Evolutionary conservation across 2,888 invertebrate species (phyloP), one percentile per base, ranked within the genome.

Genomic region (Volucella inflata): DNA sequence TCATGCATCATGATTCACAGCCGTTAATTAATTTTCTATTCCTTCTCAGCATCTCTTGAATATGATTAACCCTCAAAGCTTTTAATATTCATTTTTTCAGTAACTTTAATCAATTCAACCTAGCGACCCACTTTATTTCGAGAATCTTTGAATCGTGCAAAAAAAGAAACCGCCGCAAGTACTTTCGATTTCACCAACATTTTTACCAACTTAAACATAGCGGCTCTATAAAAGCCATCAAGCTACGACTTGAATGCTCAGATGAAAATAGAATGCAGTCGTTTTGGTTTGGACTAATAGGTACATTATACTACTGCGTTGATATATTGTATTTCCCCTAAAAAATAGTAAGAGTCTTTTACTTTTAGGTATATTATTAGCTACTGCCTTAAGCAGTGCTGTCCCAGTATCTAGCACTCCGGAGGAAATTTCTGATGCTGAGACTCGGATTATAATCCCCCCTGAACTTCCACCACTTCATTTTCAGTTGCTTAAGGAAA

Each of bases 251-350:
- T 21, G 44, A 40, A 10, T 12, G 21, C 50, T 68, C 81, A 85
- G 67, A 72, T 64, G 30, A 62, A 17, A 60, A 14, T 71, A 77
- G 62, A 85, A 85, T 85, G 85, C 85, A 76, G 76, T 85, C 81
- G 44, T 30, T 67, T 76, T 72, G 42, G 76, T 67, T 68, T 55
- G 51, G 38, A 38, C 11, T 68, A 9, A 53, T 80, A 40, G 76
- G 84, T 85, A 48, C 9, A 67, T 8, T 55, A 50, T 50, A n/a
- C 14, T 17, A 42, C 30, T 4, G 3, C 12, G 51, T 12, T 42
- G 14, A 2, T 46, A 17, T 8, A 0, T 30, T 46, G n/a, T 8
- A 0, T 30, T 44, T 6, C 0, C 2, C 10, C 14, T 14, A 11
- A 38, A 53, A 6, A 17, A 38, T 11, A 8, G 8, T 10, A 53